A percentile compares a stretch with the other conserved stretches of the same genome.
Conservation (phyloP, 2,797 vertebrate species). For the Pangasius macronema region DNA sequence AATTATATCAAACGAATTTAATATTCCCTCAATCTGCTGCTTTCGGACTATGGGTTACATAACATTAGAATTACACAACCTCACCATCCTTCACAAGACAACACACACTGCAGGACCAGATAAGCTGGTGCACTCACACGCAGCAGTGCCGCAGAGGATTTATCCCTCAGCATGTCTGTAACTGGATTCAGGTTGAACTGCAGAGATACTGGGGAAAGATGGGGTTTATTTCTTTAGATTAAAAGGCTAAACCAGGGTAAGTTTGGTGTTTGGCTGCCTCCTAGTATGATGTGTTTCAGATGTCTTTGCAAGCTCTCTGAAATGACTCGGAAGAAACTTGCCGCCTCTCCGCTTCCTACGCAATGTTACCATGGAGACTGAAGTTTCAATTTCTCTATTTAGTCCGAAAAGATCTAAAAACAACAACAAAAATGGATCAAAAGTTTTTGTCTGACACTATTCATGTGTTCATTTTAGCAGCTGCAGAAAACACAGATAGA, state of each 20-base stretch:
- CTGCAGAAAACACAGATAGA: not conserved
- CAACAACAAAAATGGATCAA: not conserved
- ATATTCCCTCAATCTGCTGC: constrained; percentile 44
- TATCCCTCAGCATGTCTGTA: not conserved
- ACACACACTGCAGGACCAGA: constrained; percentile 15
- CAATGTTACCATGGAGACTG: constrained; percentile 73
- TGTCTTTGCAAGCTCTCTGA: constrained; percentile 18
- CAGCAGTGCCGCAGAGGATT: not conserved
- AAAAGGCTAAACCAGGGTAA: not conserved
- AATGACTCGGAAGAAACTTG: constrained; percentile 46
- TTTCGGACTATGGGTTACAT: constrained; percentile 36
- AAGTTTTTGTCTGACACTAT: not conserved
- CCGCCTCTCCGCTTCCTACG: constrained; percentile 47
- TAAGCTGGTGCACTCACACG: constrained; percentile 10
- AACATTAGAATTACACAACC: constrained; percentile 46
- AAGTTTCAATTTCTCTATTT: constrained; percentile 71
- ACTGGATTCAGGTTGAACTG: constrained; percentile 11
- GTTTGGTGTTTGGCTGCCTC: not conserved
- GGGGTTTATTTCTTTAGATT: constrained; percentile 1
- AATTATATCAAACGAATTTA: constrained; percentile 17
- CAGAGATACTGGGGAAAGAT: not conserved
- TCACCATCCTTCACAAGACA: not conserved
- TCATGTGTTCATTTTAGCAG: not conserved
- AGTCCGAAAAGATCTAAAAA: constrained; percentile 58
- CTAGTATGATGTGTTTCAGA: constrained; percentile 21